Evolutionary conservation across 2,797 vertebrate species (phyloP).

Genomic region (Myotis myotis): DNA sequence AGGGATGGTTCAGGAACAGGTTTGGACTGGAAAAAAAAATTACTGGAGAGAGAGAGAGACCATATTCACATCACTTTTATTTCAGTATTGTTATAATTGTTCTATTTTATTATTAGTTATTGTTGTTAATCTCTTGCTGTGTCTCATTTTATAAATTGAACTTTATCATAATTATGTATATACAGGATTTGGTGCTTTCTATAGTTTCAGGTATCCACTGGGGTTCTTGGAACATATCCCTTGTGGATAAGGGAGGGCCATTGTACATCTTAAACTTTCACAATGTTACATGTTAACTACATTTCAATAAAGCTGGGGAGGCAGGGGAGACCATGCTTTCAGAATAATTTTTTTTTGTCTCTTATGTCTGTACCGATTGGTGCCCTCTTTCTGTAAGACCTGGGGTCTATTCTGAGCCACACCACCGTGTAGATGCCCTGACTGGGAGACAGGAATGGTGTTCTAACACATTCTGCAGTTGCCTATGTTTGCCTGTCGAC

Average conservation of each 20-base stretch:
- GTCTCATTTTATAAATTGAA: not conserved
- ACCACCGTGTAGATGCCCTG: not conserved
- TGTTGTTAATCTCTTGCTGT: not conserved
- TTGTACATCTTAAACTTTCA: not conserved
- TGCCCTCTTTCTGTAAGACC: not conserved
- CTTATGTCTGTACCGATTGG: not conserved
- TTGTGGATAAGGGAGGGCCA: not conserved
- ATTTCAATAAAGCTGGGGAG: not conserved
- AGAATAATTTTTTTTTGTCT: not conserved
- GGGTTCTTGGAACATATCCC: not conserved
- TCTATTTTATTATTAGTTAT: not conserved
- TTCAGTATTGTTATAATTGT: not conserved
- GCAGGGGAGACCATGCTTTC: not conserved
- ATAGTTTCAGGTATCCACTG: not conserved
- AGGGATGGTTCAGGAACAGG: not conserved
- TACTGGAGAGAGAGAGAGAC: not conserved
- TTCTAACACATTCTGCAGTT: not conserved
- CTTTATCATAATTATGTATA: not conserved
- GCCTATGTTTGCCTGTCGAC: not conserved
- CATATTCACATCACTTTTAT: not conserved
- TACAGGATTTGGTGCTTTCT: not conserved
- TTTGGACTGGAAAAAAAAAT: not conserved
- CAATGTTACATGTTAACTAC: not conserved
- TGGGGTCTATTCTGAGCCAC: not conserved
- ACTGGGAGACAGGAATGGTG: not conserved